phyloP scores from a whole-genome alignment of 2,888 invertebrate species.

The Andrena haemorrhoa region DNA sequence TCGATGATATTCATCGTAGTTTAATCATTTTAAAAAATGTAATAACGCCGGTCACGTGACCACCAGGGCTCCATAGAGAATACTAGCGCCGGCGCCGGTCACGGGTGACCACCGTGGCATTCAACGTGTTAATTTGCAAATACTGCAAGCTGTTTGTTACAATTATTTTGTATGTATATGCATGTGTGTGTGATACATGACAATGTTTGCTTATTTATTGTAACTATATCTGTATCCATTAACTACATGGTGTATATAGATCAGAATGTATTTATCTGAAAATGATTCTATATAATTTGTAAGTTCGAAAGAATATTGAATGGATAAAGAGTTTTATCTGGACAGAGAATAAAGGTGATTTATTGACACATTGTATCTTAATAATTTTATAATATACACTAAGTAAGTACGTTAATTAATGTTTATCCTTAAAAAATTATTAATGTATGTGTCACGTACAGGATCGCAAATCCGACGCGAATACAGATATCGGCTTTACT shows the following conservation, averaged over 20 bases:
- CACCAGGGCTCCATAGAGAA: too few relatives aligned
- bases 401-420: background rate
- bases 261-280: slow-evolving; percentile 33
- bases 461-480: too few relatives aligned
- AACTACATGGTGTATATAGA: slow-evolving; percentile 22
- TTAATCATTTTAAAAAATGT: too few relatives aligned
- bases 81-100: too few relatives aligned
- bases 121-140: slow-evolving; percentile 6
- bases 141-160: slow-evolving; percentile 24
- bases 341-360: slow-evolving; percentile 69
- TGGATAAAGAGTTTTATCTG: slow-evolving; percentile 71
- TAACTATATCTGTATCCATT: slow-evolving; percentile 56
- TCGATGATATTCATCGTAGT: too few relatives aligned
- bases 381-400: background rate
- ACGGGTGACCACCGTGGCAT: too few relatives aligned
- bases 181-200: slow-evolving; percentile 30
- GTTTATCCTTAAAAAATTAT: too few relatives aligned
- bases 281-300: slow-evolving; percentile 57
- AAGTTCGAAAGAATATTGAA: slow-evolving; percentile 67
- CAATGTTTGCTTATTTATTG: slow-evolving; percentile 57
- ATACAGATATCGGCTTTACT: too few relatives aligned
- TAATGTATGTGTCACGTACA: too few relatives aligned
- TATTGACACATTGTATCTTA: slow-evolving; percentile 51
- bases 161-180: slow-evolving; percentile 42
- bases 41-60: too few relatives aligned